phyloP scores from a whole-genome alignment of 1,140 invertebrate genomes.

The Atta colombica region DNA sequence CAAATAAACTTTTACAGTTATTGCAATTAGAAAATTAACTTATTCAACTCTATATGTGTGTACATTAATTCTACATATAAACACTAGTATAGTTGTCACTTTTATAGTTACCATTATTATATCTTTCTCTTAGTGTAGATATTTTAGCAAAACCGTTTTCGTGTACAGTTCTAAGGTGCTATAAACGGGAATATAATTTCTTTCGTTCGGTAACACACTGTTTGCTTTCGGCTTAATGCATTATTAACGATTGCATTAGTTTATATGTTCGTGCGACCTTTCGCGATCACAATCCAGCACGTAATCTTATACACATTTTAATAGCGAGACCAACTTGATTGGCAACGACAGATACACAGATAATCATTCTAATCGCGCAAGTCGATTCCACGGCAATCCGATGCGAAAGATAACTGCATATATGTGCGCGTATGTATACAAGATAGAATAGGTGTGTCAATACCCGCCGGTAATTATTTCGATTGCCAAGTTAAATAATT shows the following conservation, averaged over 20 bases:
- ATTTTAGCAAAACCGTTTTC: too few species aligned
- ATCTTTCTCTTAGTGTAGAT: too few species aligned
- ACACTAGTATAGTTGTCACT: too few species aligned
- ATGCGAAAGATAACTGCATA: conserved; percentile 56
- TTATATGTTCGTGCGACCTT: conserved; percentile 60
- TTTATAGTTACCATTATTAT: too few species aligned
- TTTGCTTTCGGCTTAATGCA: conserved; percentile 23
- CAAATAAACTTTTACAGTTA: too few species aligned
- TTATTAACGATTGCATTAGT: conserved; percentile 40
- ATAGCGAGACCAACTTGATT: conserved; percentile 60
- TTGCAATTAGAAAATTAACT: too few species aligned
- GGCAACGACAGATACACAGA: conserved; percentile 56
- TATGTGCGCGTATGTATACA: background rate
- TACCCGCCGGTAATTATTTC: conserved; percentile 70
- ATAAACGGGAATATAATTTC: background rate
- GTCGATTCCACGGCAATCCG: conserved; percentile 41
- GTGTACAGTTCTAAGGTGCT: background rate
- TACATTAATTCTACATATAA: too few species aligned
- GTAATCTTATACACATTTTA: conserved; percentile 29
- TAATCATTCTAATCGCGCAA: conserved; percentile 55
- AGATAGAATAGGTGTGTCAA: conserved; percentile 62
- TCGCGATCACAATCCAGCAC: conserved; percentile 55
- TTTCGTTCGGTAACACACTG: background rate
- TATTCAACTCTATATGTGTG: too few species aligned
- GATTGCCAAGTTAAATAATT: conserved; percentile 69